These are phyloP conservation scores for Xanthorhoe designata DNA, from an alignment of 2,888 invertebrate genomes.

Conservation along the genomic window DNA sequence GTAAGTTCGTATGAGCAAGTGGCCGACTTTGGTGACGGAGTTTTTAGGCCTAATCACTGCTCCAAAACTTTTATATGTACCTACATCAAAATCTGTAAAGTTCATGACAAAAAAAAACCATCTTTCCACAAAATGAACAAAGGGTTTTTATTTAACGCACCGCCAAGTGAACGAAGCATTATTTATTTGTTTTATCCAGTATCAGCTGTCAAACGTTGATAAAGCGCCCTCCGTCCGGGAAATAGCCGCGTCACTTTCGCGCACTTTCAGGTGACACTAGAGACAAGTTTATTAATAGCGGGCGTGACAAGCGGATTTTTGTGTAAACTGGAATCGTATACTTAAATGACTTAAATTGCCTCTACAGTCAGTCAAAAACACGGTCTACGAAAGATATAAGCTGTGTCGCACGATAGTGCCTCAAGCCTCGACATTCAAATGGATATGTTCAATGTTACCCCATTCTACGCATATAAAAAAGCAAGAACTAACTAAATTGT, in stretches of 20 bases:
- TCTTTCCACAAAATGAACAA: no score
- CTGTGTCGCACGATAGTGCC: no score
- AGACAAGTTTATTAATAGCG: constrained; percentile 60
- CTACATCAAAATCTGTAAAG: background rate
- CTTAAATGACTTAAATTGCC: background rate
- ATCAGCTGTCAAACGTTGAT: constrained; percentile 37
- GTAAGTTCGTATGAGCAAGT: no score
- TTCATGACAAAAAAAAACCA: background rate
- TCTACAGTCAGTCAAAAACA: no score
- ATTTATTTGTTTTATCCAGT: background rate
- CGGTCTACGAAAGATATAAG: no score
- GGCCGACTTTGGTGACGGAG: no score
- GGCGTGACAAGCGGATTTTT: constrained; percentile 63
- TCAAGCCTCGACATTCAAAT: no score
- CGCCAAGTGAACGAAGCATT: background rate
- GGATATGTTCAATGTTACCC: no score
- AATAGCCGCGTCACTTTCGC: constrained; percentile 41
- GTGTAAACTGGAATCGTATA: background rate
- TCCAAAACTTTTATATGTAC: no score
- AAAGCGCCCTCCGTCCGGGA: constrained; percentile 31
- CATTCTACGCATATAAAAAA: no score
- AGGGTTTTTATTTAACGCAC: background rate
- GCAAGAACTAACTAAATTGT: no score
- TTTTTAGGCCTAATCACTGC: no score
- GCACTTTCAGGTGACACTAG: constrained; percentile 45